phyloP scores from a whole-genome alignment of 2,888 invertebrate genomes.

The Cristatella mucedo region DNA sequence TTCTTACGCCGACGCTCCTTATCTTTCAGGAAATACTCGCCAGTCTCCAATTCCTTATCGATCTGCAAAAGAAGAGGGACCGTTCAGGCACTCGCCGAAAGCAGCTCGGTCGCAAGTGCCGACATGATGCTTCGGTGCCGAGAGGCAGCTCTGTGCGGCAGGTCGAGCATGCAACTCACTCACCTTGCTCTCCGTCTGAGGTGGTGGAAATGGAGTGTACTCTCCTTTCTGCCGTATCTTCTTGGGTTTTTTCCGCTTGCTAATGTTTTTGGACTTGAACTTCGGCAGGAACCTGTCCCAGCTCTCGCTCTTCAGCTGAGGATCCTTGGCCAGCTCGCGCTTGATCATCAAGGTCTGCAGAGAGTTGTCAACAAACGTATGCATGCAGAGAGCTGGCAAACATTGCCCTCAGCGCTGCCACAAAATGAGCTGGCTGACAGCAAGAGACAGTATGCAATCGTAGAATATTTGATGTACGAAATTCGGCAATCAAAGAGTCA shows the following conservation, averaged over 20 bases:
- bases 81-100: too few species aligned
- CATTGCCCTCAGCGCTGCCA: constrained; percentile 4
- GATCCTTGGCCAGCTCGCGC: constrained; percentile 79
- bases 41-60: constrained; percentile 78
- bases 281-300: constrained; percentile 94
- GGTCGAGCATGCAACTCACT: constrained; percentile 15
- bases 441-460: too few species aligned
- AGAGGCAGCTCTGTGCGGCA: too few species aligned
- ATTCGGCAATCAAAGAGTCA: too few species aligned
- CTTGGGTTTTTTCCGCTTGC: constrained; percentile 69
- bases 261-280: constrained; percentile 73
- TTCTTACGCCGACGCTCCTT: constrained; percentile 49
- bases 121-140: too few species aligned
- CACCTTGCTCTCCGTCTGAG: constrained; percentile 74
- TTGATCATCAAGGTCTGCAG: constrained; percentile 86
- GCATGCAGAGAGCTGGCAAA: not conserved
- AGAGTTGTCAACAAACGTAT: constrained; percentile 1
- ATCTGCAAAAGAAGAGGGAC: constrained; percentile 41
- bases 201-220: constrained; percentile 94
- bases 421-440: too few species aligned
- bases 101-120: too few species aligned
- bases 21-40: constrained; percentile 81
- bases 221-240: constrained; percentile 73
- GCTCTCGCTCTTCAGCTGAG: constrained; percentile 71
- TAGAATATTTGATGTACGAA: too few species aligned